These are phyloP conservation scores for Stenichneumon culpator DNA, from an alignment of 2,888 invertebrate genomes.

Conservation along the genomic window DNA sequence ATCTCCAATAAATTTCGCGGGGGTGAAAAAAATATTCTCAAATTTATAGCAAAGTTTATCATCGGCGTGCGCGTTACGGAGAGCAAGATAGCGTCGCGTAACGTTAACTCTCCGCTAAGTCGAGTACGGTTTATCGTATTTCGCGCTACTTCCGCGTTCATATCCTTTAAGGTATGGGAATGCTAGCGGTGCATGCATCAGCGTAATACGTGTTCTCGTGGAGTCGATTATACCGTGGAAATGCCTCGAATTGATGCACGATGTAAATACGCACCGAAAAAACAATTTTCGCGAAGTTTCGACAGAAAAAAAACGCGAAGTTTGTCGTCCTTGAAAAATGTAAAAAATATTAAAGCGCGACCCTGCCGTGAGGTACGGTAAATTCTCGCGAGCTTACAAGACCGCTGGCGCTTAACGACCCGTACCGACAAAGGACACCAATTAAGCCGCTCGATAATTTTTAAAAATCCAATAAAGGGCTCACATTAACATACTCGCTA, in stretches of 20 bases:
- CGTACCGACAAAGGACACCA: slow-evolving; percentile 53
- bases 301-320: background rate
- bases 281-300: background rate
- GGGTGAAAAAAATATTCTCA: background rate
- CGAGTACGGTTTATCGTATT: slow-evolving; percentile 8
- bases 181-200: slow-evolving; percentile 6
- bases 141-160: slow-evolving; percentile 16
- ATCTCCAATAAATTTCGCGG: too few relatives aligned
- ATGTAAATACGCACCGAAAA: background rate
- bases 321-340: background rate
- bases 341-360: background rate
- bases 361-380: background rate
- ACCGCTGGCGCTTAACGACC: slow-evolving; percentile 16
- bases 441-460: slow-evolving; percentile 35
- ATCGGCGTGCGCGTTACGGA: background rate
- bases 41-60: background rate
- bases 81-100: slow-evolving; percentile 1
- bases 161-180: slow-evolving; percentile 31
- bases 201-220: slow-evolving; percentile 15
- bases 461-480: slow-evolving; percentile 3
- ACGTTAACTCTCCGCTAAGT: slow-evolving; percentile 1
- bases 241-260: background rate
- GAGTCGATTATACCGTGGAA: slow-evolving; percentile 3
- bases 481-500: background rate
- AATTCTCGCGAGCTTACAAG: slow-evolving; percentile 34